Percentiles rank a stretch among this genome's conserved stretches.
Conservation (phyloP, 2,113 vertebrate genomes). For the Gymnogyps californianus region DNA sequence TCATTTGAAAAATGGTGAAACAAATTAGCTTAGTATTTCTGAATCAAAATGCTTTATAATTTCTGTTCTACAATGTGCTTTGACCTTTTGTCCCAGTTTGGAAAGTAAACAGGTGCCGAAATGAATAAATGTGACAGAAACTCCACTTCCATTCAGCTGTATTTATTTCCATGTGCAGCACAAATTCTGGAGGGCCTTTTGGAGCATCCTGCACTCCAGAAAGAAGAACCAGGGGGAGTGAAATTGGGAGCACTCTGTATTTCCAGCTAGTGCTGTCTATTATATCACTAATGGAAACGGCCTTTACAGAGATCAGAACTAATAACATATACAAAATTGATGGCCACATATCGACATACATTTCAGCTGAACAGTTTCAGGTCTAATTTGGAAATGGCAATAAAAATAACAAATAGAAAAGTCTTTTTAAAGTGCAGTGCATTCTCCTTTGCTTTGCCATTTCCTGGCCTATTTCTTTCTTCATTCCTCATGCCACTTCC, state of each 20-base stretch:
- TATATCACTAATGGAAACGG: background rate
- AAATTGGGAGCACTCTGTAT: background rate
- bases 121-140: conserved; percentile 18
- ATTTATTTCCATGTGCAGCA: background rate
- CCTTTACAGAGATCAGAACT: background rate
- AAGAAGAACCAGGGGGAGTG: background rate
- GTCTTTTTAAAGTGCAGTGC: background rate
- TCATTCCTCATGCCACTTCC: background rate
- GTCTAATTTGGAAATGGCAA: background rate
- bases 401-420: background rate
- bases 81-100: conserved; percentile 4
- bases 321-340: background rate
- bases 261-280: background rate
- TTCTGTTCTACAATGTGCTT: background rate
- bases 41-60: background rate
- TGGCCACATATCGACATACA: background rate
- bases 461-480: background rate
- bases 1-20: background rate
- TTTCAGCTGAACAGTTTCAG: background rate
- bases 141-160: background rate
- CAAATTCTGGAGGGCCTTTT: background rate
- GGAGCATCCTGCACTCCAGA: background rate
- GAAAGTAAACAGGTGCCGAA: conserved; percentile 10
- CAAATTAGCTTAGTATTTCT: background rate
- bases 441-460: background rate